Percentiles rank a stretch among this genome's conserved stretches.
These are phyloP conservation scores for Scalopus aquaticus DNA, from an alignment of 2,113 vertebrate genomes.

Conservation along the genomic window DNA sequence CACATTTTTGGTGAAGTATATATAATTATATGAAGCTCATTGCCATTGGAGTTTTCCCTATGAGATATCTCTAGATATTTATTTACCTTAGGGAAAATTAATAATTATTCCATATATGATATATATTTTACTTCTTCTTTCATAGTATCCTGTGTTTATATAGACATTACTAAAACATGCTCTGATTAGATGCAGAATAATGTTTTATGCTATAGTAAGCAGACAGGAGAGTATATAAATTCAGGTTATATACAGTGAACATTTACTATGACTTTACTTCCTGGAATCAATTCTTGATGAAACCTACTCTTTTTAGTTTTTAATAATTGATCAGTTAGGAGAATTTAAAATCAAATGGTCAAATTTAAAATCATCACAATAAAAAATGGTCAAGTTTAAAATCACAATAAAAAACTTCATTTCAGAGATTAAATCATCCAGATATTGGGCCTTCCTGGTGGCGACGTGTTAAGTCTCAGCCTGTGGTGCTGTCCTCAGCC, in stretches of 20 bases:
- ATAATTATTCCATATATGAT: neutral
- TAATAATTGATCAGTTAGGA: neutral
- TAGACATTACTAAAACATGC: neutral
- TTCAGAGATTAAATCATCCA: neutral
- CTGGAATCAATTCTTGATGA: neutral
- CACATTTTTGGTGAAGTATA: too few relatives aligned
- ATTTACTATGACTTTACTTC: neutral
- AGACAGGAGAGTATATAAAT: neutral
- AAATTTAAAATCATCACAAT: conserved; percentile 4
- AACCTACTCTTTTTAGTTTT: neutral
- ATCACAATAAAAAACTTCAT: neutral
- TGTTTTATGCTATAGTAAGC: neutral
- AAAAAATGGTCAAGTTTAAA: too few relatives aligned
- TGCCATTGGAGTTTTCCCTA: neutral
- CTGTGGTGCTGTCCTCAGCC: too few relatives aligned
- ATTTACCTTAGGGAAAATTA: neutral
- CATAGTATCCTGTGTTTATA: neutral
- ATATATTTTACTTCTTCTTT: neutral
- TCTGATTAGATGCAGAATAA: conserved; percentile 1
- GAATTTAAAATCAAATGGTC: neutral
- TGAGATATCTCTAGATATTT: neutral
- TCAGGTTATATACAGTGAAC: neutral
- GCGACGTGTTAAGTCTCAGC: too few relatives aligned
- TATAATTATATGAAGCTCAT: neutral
- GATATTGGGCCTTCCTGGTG: too few relatives aligned